These are phyloP conservation scores for Saccopteryx leptura DNA, from an alignment of 2,113 vertebrate species.

Conservation along the genomic window DNA sequence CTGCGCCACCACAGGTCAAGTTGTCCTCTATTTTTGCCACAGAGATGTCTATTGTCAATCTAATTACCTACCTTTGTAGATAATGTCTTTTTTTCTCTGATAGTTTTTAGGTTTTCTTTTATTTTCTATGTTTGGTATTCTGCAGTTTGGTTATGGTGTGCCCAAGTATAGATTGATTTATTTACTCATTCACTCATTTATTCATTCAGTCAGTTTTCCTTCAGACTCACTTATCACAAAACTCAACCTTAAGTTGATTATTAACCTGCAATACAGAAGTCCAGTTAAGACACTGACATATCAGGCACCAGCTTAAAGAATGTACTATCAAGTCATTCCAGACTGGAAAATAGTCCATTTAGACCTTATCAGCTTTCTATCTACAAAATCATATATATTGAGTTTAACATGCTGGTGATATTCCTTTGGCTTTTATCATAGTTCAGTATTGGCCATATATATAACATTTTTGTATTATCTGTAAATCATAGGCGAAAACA, in stretches of 20 bases:
- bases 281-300: background rate
- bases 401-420: background rate
- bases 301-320: background rate
- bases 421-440: slow-evolving; percentile 26
- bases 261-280: background rate
- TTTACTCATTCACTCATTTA: background rate
- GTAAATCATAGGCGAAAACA: slow-evolving; percentile 30
- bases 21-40: background rate
- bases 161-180: background rate
- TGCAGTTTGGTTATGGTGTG: background rate
- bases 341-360: background rate
- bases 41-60: background rate
- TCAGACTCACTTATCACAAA: background rate
- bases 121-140: background rate
- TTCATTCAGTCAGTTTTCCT: background rate
- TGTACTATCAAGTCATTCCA: background rate
- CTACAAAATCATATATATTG: background rate
- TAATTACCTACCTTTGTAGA: background rate
- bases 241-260: background rate
- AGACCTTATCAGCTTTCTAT: background rate
- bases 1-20: too few species aligned
- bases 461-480: background rate
- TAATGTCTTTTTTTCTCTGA: background rate
- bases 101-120: background rate
- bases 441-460: background rate